Evolutionary conservation across 2,797 vertebrate species (phyloP), one percentile per base, ranked within the genome.

Genomic region (Paratrypauchen microcephalus): DNA sequence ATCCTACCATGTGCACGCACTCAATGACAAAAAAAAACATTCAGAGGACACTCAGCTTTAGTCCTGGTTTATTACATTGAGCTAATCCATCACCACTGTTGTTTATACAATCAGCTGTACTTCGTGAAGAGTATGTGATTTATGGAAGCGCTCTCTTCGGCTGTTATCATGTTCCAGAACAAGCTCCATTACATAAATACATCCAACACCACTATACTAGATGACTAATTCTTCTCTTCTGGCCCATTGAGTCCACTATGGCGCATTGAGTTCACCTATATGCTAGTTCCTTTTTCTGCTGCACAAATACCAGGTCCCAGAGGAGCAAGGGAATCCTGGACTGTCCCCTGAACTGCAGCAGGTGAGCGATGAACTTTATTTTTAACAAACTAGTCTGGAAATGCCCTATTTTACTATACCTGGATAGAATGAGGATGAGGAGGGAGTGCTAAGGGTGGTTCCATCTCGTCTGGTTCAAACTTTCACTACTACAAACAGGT

Each of bases 71-170:
- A 13, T 8, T 12, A 41, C 41, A 13, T 15, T 13, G 13, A 15
- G 48, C 18, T 52, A 21, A 69, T 88, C 84, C 79, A 86, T 89
- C 86, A 87, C 71, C 69, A 15, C 5, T 21, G 26, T 52, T 9
- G 7, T n/a, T 54, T 72, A 72, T 56, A 80, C 73, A 72, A 54
- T 68, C 71, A 78, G 58, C 63, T 65, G 26, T 36, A 21, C 52
- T 67, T 23, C 26, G 19, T 45, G 76, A 77, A 80, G 72, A 28
- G 26, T 11, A 18, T 7, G 71, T 82, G 84, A 88, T 86, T 84
- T 76, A 87, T 84, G 79, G 73, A 7, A 56, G 63, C 32, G 6
- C 13, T 50, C 45, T 11, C 8, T 21, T 59, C 57, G 2, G 41
- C 41, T 45, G 41, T 52, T 63, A 69, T 45, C 71, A 66, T 16